Conservation (phyloP, 2,888 invertebrate genomes). For the Bellardia pandia region DNA sequence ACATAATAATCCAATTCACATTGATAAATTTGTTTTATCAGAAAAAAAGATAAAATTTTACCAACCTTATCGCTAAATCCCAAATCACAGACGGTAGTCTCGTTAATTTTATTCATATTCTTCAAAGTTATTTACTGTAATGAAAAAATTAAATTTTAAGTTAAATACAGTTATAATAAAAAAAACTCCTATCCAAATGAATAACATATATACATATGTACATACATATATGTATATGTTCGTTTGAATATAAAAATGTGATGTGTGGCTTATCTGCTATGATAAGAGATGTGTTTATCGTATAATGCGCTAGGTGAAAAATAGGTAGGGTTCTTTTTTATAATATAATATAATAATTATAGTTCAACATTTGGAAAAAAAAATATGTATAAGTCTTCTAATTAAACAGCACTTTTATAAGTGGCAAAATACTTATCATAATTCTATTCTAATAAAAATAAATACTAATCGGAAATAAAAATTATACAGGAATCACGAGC, state of each 20-base stretch:
- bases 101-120: conserved; percentile 80
- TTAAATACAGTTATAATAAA: not conserved
- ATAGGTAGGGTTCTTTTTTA: not conserved
- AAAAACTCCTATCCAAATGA: too few species aligned
- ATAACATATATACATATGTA: not conserved
- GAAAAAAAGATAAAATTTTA: conserved; percentile 59
- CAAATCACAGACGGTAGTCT: conserved; percentile 80
- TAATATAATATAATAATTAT: too few species aligned
- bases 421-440: too few species aligned
- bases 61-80: conserved; percentile 80
- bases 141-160: not conserved
- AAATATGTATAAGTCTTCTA: too few species aligned
- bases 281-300: not conserved
- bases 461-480: too few species aligned
- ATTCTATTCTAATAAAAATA: too few species aligned
- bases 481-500: too few species aligned
- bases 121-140: conserved; percentile 32
- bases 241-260: not conserved
- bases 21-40: conserved; percentile 11
- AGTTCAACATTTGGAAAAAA: too few species aligned
- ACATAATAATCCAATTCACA: not conserved
- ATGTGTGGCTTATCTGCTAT: not conserved
- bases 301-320: not conserved
- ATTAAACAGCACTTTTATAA: too few species aligned
- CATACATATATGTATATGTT: too few species aligned